Evolutionary conservation across 2,797 vertebrate genomes (phyloP).

Genomic region (Rachycentron canadum): DNA sequence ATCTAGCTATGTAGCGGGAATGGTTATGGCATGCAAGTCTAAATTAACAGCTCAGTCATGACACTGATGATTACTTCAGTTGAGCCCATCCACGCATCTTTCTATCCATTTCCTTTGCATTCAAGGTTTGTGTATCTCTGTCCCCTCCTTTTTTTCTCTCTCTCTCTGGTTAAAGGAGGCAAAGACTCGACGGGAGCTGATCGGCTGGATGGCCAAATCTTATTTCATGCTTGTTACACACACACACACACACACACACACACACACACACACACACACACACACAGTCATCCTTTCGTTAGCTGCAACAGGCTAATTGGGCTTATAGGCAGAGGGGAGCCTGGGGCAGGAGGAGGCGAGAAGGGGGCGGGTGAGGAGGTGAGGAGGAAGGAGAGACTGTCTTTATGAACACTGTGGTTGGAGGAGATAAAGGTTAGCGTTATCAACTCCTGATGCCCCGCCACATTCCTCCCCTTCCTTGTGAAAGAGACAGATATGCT

Average conservation of each 20-base stretch:
- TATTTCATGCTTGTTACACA: conserved; percentile 81
- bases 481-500: conserved; percentile 41
- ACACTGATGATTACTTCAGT: not conserved
- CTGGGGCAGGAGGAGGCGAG: conserved; percentile 45
- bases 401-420: conserved; percentile 55
- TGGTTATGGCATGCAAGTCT: not conserved
- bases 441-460: conserved; percentile 49
- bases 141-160: conserved; percentile 25
- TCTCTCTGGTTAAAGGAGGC: conserved; percentile 47
- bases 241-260: conserved; percentile 43
- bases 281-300: conserved; percentile 60
- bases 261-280: conserved; percentile 15
- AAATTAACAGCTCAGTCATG: not conserved
- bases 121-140: conserved; percentile 19
- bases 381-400: conserved; percentile 50
- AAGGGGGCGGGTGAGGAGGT: conserved; percentile 43
- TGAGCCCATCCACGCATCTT: conserved; percentile 2
- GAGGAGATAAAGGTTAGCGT: conserved; percentile 64
- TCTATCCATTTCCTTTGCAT: conserved; percentile 21
- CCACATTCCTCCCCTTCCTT: conserved; percentile 13
- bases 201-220: conserved; percentile 78
- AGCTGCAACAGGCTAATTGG: conserved; percentile 84
- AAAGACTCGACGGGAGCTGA: conserved; percentile 57
- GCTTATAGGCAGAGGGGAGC: conserved; percentile 59
- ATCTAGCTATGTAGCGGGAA: not conserved